Evolutionary conservation across 2,113 vertebrate species (phyloP), one percentile per base, ranked within the genome.

Genomic region (Willisornis vidua): DNA sequence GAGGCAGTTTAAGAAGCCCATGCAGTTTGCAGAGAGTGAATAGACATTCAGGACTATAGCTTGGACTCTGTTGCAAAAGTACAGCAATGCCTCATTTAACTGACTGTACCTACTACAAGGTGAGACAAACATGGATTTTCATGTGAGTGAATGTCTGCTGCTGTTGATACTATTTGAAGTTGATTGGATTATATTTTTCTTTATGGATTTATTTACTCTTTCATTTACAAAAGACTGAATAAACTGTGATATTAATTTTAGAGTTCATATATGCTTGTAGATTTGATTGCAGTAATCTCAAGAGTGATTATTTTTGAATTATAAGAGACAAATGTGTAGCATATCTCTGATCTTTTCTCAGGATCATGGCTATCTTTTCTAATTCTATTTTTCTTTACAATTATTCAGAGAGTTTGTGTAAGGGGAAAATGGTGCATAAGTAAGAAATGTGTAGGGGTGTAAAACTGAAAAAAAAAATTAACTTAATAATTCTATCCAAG

Each of bases 11-110:
- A 80, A 89, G 96, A 95, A 94, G 89, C 93, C 80, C 94, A 65
- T 3, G 14, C 29, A 3, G 14, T 79, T 87, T 81, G n/a, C 49
- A 26, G 39, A 89, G 10, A 95, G 58, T 77, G 91, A 90, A 37
- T 81, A 90, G 67, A 51, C 37, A 54, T 37, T 68, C 51, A 93
- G 76, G 58, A 71, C 33, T 83, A 55, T 55, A 86, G 66, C 76
- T 95, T 94, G 97, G 94, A 96, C 48, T 55, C 91, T 52, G 95
- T 87, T 71, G 57, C 93, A 96, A 98, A 97, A 98, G 97, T 96
- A 87, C 75, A 97, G 97, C 93, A 98, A 98, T 98, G 98, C 98
- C 97, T 98, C 97, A 98, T 96, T 98, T 98, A 97, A 97, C 96
- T 85, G 98, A 98, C 96, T 98, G 98, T 96, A 96, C 93, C 85